These are phyloP conservation scores for Varanus salvator DNA, from an alignment of 2,113 vertebrate species.

Conservation along the genomic window DNA sequence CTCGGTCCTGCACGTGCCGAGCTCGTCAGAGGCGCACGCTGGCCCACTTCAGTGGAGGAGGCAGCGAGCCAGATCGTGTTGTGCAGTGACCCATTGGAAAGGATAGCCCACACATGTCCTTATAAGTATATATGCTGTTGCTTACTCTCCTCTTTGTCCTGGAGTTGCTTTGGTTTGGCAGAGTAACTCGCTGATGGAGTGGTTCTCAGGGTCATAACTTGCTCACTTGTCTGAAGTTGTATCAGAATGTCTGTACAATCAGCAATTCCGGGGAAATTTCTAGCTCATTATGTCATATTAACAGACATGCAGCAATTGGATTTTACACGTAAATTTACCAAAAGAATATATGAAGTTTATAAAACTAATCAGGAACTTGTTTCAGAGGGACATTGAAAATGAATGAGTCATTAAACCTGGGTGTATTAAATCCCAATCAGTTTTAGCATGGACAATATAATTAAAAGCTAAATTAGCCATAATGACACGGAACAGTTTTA, in stretches of 20 bases:
- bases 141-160: background rate
- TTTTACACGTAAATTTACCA: slow-evolving; percentile 64
- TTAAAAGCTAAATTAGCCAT: slow-evolving; percentile 77
- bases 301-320: slow-evolving; percentile 64
- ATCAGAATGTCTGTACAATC: slow-evolving; percentile 46
- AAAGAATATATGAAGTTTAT: slow-evolving; percentile 71
- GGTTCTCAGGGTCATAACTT: background rate
- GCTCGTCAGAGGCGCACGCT: no score
- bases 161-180: background rate
- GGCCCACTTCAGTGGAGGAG: background rate
- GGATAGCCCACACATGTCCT: background rate
- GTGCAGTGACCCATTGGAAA: background rate
- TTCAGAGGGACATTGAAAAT: slow-evolving; percentile 68
- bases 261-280: slow-evolving; percentile 55
- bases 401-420: slow-evolving; percentile 69
- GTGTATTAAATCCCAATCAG: slow-evolving; percentile 74
- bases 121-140: background rate
- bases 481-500: slow-evolving; percentile 64
- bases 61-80: background rate
- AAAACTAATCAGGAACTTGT: slow-evolving; percentile 73
- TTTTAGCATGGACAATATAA: slow-evolving; percentile 72
- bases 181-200: background rate
- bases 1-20: no score
- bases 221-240: slow-evolving; percentile 11
- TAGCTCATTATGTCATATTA: slow-evolving; percentile 53